Evolutionary conservation across 2,888 invertebrate species (phyloP).

Genomic region (Cerastoderma edule): DNA sequence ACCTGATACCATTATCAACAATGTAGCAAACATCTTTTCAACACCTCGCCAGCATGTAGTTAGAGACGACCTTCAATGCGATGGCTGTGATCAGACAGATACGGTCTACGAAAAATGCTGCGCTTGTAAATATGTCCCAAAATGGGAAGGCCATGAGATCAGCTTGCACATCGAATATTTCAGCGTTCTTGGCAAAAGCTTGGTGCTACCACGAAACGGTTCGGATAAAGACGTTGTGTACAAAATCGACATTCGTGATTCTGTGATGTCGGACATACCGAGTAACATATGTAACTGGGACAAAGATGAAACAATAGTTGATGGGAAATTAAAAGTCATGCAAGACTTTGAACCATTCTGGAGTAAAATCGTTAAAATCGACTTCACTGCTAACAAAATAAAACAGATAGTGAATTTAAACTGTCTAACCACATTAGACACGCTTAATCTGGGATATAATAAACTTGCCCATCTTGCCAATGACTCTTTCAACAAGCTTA

Average conservation of each 20-base stretch:
- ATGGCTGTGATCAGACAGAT: too few species aligned
- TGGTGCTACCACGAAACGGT: conserved; percentile 3
- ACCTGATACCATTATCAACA: too few species aligned
- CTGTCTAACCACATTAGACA: conserved; percentile 32
- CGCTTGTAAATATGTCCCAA: conserved; percentile 19
- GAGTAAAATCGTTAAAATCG: conserved; percentile 24
- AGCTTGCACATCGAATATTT: conserved; percentile 34
- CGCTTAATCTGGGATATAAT: conserved; percentile 24
- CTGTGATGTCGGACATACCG: conserved; percentile 35
- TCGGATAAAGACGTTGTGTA: conserved; percentile 5
- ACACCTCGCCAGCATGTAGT: too few species aligned
- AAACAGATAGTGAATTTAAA: conserved; percentile 25
- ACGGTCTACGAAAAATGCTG: conserved; percentile 40
- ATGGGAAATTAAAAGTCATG: not conserved
- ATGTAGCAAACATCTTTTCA: too few species aligned
- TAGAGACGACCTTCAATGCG: too few species aligned
- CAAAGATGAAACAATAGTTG: conserved; percentile 7
- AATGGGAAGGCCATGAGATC: conserved; percentile 20
- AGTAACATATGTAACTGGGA: conserved; percentile 50
- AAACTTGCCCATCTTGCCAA: conserved; percentile 27
- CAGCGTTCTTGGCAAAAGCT: conserved; percentile 25
- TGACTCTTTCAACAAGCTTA: conserved; percentile 31
- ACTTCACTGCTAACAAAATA: conserved; percentile 37
- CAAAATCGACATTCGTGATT: conserved; percentile 13
- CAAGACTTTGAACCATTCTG: not conserved